Base-by-base conservation (phyloP, 2,797 vertebrate species). In the Triplophysa yarkandensis region DNA sequence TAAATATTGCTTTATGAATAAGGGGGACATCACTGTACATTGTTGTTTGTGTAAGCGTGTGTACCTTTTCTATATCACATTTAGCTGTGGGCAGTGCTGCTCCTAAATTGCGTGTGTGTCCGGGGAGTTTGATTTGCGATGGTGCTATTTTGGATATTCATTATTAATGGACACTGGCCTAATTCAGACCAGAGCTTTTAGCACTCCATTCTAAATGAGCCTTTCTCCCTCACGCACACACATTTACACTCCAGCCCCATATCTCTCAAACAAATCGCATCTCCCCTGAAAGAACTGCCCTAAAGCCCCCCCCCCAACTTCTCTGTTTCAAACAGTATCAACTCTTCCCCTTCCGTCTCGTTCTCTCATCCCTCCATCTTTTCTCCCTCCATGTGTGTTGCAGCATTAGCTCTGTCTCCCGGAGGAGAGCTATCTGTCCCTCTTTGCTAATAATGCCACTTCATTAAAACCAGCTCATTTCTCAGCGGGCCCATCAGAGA, bases 381-480 rank as follows among this genome's bases (percentile, higher is more conserved):
- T 30, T 43, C 23, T 21, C 60, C 36, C 43, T 68, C 43, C 41
- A 73, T 72, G 57, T 71, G 30, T 74, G 41, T 71, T 74, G 66
- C 68, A 46, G 71, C 72, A 70, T 77, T 77, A 75, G 46, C 62
- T 77, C 57, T 55, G 72, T 44, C 71, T 80, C 80, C 82, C 80
- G 60, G 71, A 83, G 83, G 84, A 86, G 78, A 25, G 60, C 77
- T 81, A 78, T 81, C 78, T 81, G 80, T 83, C 78, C 81, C 83
- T 71, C 84, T 80, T 81, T 68, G 23, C 73, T 86, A 85, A 88
- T 89, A 89, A 89, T 87, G 84, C 80, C 85, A 87, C 85, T 89
- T 89, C 88, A 90, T 91, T 89, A 89, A 83, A 81, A 86, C 76
- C 81, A 82, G 80, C 79, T 84, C 84, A 87, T 88, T 89, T 85